phyloP scores from a whole-genome alignment of 1,140 invertebrate genomes.

The Trigoniulus corallinus region DNA sequence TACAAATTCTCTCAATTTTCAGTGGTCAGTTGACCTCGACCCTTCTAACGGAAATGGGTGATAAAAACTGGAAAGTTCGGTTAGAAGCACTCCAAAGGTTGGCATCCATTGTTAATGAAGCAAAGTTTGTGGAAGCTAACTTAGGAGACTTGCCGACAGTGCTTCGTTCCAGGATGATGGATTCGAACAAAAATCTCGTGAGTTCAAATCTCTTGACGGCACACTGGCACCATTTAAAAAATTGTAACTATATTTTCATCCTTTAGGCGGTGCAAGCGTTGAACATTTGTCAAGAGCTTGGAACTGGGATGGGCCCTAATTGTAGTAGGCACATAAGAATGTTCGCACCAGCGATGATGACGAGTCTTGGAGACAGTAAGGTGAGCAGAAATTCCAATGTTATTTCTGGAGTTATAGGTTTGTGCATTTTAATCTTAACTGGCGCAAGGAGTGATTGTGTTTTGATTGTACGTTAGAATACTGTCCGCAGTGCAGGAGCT shows the following conservation, averaged over 20 bases:
- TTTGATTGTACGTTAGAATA: conserved; percentile 34
- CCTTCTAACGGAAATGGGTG: conserved; percentile 60
- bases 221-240: not conserved
- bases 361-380: conserved; percentile 50
- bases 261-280: conserved; percentile 51
- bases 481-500: conserved; percentile 56
- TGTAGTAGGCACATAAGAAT: conserved; percentile 59
- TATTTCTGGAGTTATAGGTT: not conserved
- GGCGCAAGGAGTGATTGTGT: conserved; percentile 1
- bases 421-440: not conserved
- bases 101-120: conserved; percentile 49
- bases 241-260: no score
- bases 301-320: conserved; percentile 58
- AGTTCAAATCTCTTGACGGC: not conserved
- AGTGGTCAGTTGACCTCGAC: conserved; percentile 65
- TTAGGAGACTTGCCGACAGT: conserved; percentile 67
- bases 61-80: conserved; percentile 90
- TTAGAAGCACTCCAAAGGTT: conserved; percentile 68
- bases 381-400: conserved; percentile 24
- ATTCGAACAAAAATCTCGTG: conserved; percentile 76
- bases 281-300: conserved; percentile 59
- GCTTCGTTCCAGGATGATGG: conserved; percentile 52
- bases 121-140: conserved; percentile 59
- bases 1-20: not conserved
- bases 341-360: conserved; percentile 67